A percentile compares a stretch with the other conserved stretches of the same genome.
phyloP scores from a whole-genome alignment of 2,797 vertebrate genomes.

The Fistularia commersonii region DNA sequence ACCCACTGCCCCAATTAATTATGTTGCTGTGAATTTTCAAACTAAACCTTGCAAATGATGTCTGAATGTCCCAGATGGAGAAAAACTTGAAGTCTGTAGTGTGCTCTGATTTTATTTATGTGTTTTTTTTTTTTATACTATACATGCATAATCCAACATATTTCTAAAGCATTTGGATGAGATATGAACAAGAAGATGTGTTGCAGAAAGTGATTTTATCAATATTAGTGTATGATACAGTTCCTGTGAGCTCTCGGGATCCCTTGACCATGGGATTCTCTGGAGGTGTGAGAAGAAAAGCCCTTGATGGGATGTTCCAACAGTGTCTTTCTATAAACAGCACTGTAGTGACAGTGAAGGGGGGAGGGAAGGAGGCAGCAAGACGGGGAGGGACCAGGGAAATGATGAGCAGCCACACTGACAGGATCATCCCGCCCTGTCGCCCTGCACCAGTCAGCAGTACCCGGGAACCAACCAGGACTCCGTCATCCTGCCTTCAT shows the following conservation, averaged over 20 bases:
- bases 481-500: constrained; percentile 2
- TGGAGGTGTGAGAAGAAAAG: constrained; percentile 26
- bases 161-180: no score
- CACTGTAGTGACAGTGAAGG: constrained; percentile 15
- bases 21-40: no score
- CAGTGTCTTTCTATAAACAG: constrained; percentile 36
- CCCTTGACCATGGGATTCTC: constrained; percentile 3
- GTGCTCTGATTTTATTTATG: no score
- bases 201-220: no score
- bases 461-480: constrained; percentile 20
- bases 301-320: constrained; percentile 52
- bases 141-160: no score
- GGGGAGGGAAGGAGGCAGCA: neutral
- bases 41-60: no score
- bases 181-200: no score
- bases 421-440: constrained; percentile 46
- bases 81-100: no score
- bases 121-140: no score
- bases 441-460: constrained; percentile 40
- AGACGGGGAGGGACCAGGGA: constrained; percentile 8
- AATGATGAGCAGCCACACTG: constrained; percentile 31
- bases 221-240: no score
- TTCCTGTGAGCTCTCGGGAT: neutral
- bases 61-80: no score
- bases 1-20: no score